Evolutionary conservation across 2,888 invertebrate species (phyloP).

Genomic region (Epsilonema sp.): DNA sequence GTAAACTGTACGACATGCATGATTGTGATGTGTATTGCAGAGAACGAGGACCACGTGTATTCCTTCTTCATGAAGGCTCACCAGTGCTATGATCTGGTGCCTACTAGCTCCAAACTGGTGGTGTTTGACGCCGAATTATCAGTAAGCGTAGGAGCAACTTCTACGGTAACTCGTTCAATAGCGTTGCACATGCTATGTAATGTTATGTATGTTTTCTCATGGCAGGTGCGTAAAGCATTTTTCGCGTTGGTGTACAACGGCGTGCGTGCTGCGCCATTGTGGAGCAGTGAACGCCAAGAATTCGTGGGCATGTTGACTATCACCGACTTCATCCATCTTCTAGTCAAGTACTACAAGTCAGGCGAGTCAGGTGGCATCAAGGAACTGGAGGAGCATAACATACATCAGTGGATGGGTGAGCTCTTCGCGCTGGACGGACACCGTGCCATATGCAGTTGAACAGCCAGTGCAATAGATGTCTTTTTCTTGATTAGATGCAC

Average conservation of each 20-base stretch:
- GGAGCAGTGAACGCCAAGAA: constrained; percentile 51
- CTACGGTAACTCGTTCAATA: background rate
- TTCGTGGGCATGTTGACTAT: constrained; percentile 49
- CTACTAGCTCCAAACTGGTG: constrained; percentile 93
- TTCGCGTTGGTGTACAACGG: constrained; percentile 90
- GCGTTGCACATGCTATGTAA: background rate
- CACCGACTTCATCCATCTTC: constrained; percentile 35
- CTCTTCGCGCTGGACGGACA: too few relatives aligned
- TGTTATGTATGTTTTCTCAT: too few relatives aligned
- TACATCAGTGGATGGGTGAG: constrained; percentile 35
- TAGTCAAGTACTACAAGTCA: constrained; percentile 21
- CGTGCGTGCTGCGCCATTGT: constrained; percentile 44
- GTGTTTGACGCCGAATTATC: constrained; percentile 95
- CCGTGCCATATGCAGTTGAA: too few relatives aligned
- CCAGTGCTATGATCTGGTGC: constrained; percentile 98
- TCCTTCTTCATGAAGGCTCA: constrained; percentile 82
- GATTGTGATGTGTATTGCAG: too few relatives aligned
- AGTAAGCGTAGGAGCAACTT: constrained; percentile 34
- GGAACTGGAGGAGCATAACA: constrained; percentile 37
- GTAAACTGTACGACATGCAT: too few relatives aligned
- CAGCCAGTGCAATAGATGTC: too few relatives aligned
- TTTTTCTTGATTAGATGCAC: too few relatives aligned
- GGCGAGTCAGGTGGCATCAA: constrained; percentile 28
- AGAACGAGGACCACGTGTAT: constrained; percentile 25
- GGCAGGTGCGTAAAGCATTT: constrained; percentile 79